A percentile compares a stretch with the other conserved stretches of the same genome.
Evolutionary conservation across 2,113 vertebrate species (phyloP).

Genomic region (Cavia porcellus): DNA sequence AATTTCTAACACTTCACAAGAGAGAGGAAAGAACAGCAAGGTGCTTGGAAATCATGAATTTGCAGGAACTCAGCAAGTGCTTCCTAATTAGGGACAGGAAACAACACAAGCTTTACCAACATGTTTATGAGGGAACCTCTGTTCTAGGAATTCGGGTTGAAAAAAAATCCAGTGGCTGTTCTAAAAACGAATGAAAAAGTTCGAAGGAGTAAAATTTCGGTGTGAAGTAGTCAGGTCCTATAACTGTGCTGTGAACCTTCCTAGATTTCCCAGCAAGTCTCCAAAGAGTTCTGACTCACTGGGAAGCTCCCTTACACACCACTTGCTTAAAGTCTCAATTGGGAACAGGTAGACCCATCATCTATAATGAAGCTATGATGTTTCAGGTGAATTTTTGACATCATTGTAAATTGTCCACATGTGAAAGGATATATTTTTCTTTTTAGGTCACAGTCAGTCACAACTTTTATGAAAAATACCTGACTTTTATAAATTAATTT

Average conservation of each 20-base stretch:
- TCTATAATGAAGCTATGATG: background rate
- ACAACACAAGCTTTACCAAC: background rate
- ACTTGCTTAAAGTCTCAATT: background rate
- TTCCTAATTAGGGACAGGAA: background rate
- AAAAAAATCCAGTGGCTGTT: background rate
- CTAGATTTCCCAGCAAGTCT: background rate
- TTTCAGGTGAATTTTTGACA: background rate
- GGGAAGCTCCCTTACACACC: background rate
- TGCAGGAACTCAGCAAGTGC: background rate
- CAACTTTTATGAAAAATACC: background rate
- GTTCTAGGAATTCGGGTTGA: background rate
- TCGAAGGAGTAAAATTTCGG: background rate
- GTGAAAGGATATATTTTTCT: constrained; percentile 10
- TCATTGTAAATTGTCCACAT: background rate
- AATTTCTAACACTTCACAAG: background rate
- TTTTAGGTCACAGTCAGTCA: constrained; percentile 13
- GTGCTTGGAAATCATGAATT: constrained; percentile 3
- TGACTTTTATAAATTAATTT: background rate
- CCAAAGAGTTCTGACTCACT: background rate
- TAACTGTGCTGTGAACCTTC: background rate
- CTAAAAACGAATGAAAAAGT: background rate
- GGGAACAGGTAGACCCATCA: background rate
- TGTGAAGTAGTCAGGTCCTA: background rate
- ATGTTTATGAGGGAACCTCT: background rate
- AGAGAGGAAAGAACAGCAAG: background rate